Percentiles rank a stretch among this genome's conserved stretches.
phyloP scores from a whole-genome alignment of 2,797 vertebrate species.

The Melanotaenia parkinsoni region DNA sequence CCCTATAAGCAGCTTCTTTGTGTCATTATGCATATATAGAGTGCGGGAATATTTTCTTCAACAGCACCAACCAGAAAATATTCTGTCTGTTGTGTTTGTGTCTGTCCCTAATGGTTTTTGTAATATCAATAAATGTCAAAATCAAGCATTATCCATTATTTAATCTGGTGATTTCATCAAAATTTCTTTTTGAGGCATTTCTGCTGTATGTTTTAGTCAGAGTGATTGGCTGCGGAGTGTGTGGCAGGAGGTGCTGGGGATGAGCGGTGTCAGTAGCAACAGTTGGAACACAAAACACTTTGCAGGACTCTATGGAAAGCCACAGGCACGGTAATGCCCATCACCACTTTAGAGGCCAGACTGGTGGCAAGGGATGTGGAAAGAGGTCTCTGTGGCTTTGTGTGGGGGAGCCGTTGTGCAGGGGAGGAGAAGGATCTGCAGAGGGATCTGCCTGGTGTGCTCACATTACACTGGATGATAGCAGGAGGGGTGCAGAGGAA shows the following conservation, averaged over 20 bases:
- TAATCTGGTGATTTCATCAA: constrained; percentile 44
- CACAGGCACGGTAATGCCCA: constrained; percentile 72
- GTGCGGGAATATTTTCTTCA: too few species aligned
- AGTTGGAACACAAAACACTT: constrained; percentile 66
- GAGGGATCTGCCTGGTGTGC: constrained; percentile 77
- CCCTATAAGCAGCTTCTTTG: constrained; percentile 25
- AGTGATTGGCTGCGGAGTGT: constrained; percentile 22
- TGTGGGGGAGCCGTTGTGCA: constrained; percentile 62
- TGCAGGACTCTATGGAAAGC: constrained; percentile 72
- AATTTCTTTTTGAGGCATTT: constrained; percentile 46
- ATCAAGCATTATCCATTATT: constrained; percentile 17
- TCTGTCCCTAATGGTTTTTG: neutral
- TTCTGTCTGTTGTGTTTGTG: neutral
- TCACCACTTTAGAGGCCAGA: constrained; percentile 76
- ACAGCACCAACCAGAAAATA: neutral
- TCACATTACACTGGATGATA: constrained; percentile 82
- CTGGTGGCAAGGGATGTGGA: constrained; percentile 75
- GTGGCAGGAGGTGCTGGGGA: constrained; percentile 11
- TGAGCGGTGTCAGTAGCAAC: constrained; percentile 28
- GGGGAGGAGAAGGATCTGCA: constrained; percentile 64
- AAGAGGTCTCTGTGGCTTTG: constrained; percentile 72
- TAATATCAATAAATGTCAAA: constrained; percentile 33
- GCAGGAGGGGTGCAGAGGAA: constrained; percentile 75
- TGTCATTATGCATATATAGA: neutral
- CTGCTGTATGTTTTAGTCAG: constrained; percentile 24